Conservation (phyloP, 2,797 vertebrate species). For the Cyclopterus lumpus region DNA sequence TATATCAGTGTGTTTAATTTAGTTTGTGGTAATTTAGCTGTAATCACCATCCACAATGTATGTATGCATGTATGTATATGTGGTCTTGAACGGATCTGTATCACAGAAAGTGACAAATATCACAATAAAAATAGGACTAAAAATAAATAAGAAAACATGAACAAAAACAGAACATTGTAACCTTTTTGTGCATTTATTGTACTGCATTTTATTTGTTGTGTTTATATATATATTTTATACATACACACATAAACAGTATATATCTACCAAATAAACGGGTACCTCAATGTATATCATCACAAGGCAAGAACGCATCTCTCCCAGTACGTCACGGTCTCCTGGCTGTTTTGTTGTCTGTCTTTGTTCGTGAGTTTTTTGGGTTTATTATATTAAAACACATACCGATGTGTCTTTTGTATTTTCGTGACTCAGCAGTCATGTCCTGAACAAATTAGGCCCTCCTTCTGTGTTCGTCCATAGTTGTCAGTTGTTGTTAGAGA, state of each 20-base stretch:
- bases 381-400: slow-evolving; percentile 1
- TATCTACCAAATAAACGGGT: neutral
- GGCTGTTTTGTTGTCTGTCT: slow-evolving; percentile 27
- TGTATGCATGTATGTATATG: too few species aligned
- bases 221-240: too few species aligned
- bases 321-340: neutral
- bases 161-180: neutral
- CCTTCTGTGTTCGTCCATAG: slow-evolving; percentile 17
- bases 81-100: neutral
- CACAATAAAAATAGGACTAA: neutral
- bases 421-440: slow-evolving; percentile 5
- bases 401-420: neutral
- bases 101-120: neutral
- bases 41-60: neutral
- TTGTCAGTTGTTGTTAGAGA: slow-evolving; percentile 35
- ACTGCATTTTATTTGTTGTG: neutral
- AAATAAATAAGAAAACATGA: neutral
- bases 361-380: slow-evolving; percentile 13
- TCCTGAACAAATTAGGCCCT: slow-evolving; percentile 2
- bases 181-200: neutral
- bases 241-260: too few species aligned
- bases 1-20: neutral
- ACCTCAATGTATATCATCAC: neutral
- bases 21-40: neutral
- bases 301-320: neutral